Base-by-base conservation (phyloP, 2,888 invertebrate species). In the Coleophora deauratella region DNA sequence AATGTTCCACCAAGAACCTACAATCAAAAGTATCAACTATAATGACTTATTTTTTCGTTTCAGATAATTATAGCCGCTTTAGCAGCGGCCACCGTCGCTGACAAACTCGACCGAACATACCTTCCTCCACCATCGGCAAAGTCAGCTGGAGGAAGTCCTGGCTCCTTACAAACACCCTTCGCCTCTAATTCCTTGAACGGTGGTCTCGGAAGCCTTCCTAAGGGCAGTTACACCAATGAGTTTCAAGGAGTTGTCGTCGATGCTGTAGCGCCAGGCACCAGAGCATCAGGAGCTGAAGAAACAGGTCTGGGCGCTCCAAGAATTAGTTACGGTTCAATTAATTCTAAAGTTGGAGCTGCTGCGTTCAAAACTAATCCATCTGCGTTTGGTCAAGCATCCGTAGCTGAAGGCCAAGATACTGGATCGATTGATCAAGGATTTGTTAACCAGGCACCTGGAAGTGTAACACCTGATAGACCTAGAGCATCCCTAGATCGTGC, bases 161-260 rank as follows among this genome's bases (percentile, higher is more conserved):
- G 62, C 3, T 61, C 60, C 9, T 54, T 79, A 3, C 64, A 72
- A 46, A 47, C 72, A 30, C 73, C 78, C 28, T 52, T 67, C 13
- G 47, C 49, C 3, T 56, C 51, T 13, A 63, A 55, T 44, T 59
- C 64, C 32, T 52, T 58, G 33, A 58, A 54, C 35, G 61, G 64
- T 46, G 66, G 55, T 33, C 47, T 50, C 3, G 54, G 52, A n/a
- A 57, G 53, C 1, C 39, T 66, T 3, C 78, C 77, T 2, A 53
- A 62, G 11, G 76, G 82, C n/a, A 66, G 80, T 41, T 77, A 66
- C 46, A 62, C 62, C 0, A 84, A 84, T 45, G 73, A 77, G 0
- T 72, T 61, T 42, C 66, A 76, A 57, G 85, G 82, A n/a, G 75
- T 85, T 0, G 77, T 84, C 0, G 80, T 85, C 1, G 84, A 85